Percentiles rank a stretch among this genome's conserved stretches.
Conservation (phyloP, 2,113 vertebrate genomes). For the Heteronetta atricapilla region DNA sequence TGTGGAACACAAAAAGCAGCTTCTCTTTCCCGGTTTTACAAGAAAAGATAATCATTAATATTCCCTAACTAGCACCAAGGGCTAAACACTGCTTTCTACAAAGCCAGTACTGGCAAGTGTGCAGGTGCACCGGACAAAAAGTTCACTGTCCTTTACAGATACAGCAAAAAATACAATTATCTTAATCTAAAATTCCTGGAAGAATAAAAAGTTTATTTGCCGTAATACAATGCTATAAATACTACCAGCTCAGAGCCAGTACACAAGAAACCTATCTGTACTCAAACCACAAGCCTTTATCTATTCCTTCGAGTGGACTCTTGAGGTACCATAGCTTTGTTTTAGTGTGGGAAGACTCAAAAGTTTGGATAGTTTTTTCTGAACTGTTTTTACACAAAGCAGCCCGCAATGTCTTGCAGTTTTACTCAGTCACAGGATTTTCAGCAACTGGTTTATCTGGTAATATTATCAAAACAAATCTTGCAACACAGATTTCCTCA, state of each 20-base stretch:
- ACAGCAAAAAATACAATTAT: background rate
- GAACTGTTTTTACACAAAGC: background rate
- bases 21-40: slow-evolving; percentile 18
- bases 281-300: slow-evolving; percentile 1
- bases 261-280: background rate
- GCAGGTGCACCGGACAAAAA: background rate
- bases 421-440: background rate
- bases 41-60: slow-evolving; percentile 47
- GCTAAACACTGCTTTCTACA: slow-evolving; percentile 22
- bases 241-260: slow-evolving; percentile 2
- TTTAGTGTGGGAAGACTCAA: slow-evolving; percentile 21
- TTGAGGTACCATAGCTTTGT: background rate
- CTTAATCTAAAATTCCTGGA: slow-evolving; percentile 3
- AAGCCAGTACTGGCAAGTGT: slow-evolving; percentile 13
- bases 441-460: slow-evolving; percentile 41
- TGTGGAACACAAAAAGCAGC: background rate
- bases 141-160: background rate
- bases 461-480: slow-evolving; percentile 44
- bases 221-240: slow-evolving; percentile 26
- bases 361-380: background rate
- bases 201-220: slow-evolving; percentile 19
- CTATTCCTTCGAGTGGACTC: slow-evolving; percentile 8
- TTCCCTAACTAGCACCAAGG: background rate
- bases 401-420: rapidly evolving
- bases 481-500: slow-evolving; percentile 19